Conservation (phyloP, 2,113 vertebrate species). For the Sylvilagus bachmani region DNA sequence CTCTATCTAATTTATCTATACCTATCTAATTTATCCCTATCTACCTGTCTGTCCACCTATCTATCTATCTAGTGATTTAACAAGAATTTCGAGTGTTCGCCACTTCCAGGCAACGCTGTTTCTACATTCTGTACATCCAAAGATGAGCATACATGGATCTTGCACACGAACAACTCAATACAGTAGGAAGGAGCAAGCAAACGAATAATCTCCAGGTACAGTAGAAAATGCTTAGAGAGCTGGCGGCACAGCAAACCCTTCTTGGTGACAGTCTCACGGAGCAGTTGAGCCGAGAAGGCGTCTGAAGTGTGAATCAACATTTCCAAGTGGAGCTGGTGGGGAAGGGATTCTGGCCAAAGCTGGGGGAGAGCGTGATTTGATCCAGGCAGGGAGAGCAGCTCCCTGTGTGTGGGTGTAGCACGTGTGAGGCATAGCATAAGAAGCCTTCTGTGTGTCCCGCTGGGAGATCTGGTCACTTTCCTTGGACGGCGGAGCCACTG, state of each 20-base stretch:
- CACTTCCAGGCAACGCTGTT: not conserved
- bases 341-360: not conserved
- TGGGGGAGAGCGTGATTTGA: fast-evolving
- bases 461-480: fast-evolving
- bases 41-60: fast-evolving
- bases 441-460: not conserved
- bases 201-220: no score
- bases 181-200: not conserved
- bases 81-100: not conserved
- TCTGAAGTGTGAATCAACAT: not conserved
- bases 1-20: no score
- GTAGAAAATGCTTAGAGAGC: not conserved
- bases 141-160: no score
- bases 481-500: not conserved
- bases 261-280: not conserved
- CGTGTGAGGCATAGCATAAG: fast-evolving
- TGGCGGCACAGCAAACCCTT: not conserved
- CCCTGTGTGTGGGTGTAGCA: fast-evolving
- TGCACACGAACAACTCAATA: not conserved
- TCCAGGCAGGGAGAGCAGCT: not conserved
- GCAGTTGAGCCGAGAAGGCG: not conserved
- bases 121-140: not conserved
- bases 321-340: not conserved
- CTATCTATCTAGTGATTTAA: not conserved
- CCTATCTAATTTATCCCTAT: fast-evolving